These are phyloP conservation scores for Himalopsyche tibetana DNA, from an alignment of 2,888 invertebrate genomes.

Conservation along the genomic window DNA sequence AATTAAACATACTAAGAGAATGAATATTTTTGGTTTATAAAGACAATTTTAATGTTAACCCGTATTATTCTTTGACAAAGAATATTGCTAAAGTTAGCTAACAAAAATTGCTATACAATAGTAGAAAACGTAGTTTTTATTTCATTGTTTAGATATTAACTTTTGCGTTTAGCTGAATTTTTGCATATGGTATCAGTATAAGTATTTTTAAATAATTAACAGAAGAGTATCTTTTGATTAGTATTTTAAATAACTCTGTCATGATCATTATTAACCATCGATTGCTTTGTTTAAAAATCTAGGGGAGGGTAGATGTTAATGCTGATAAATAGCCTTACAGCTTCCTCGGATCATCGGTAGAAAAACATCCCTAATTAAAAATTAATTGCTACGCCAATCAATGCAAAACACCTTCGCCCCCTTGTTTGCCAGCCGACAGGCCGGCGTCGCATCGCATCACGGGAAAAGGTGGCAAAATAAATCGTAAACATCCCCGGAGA, in stretches of 20 bases:
- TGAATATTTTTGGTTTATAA: no score
- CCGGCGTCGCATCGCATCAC: slow-evolving; percentile 49
- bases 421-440: slow-evolving; percentile 54
- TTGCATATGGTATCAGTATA: no score
- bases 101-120: no score
- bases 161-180: no score
- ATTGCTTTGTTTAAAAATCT: slow-evolving; percentile 47
- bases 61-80: no score
- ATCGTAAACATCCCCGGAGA: slow-evolving; percentile 54
- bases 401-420: slow-evolving; percentile 63
- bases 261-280: slow-evolving; percentile 61
- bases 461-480: slow-evolving; percentile 54
- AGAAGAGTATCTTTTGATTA: no score
- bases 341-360: slow-evolving; percentile 56
- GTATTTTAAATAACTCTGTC: neutral
- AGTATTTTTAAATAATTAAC: no score
- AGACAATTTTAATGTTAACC: no score
- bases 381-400: slow-evolving; percentile 65
- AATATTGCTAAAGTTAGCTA: no score
- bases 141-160: no score
- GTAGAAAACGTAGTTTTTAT: no score
- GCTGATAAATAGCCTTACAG: slow-evolving; percentile 63
- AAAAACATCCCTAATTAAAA: slow-evolving; percentile 66
- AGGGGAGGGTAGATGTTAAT: slow-evolving; percentile 55
- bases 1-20: no score